A percentile compares a stretch with the other conserved stretches of the same genome.
These are phyloP conservation scores for Parasteatoda tepidariorum DNA, from an alignment of 1,140 invertebrate genomes.

Conservation along the genomic window DNA sequence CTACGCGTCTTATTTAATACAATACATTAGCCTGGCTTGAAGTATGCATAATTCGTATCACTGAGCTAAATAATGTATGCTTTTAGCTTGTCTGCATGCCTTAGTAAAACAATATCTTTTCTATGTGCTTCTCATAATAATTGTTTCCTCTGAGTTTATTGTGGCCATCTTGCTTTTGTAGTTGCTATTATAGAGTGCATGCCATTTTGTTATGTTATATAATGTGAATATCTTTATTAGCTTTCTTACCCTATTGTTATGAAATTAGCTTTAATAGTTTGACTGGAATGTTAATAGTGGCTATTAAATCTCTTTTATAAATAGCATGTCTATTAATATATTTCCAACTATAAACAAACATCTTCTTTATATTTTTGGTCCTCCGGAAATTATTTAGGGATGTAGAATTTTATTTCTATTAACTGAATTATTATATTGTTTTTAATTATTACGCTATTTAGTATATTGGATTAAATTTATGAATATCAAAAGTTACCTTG, in stretches of 20 bases:
- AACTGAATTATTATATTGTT: too few relatives aligned
- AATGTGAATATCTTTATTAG: background rate
- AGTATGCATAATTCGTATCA: conserved; percentile 53
- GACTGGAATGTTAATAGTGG: too few relatives aligned
- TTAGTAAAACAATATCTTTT: background rate
- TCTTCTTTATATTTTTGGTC: too few relatives aligned
- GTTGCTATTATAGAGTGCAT: background rate
- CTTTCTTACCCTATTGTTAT: background rate
- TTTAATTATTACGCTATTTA: too few relatives aligned
- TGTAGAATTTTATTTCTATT: too few relatives aligned
- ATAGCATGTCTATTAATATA: too few relatives aligned
- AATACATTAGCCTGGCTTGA: conserved; percentile 32
- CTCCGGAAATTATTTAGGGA: too few relatives aligned
- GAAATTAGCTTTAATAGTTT: too few relatives aligned
- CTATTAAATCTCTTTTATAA: too few relatives aligned
- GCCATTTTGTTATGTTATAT: background rate
- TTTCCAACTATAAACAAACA: too few relatives aligned
- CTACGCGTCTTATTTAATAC: conserved; percentile 1
- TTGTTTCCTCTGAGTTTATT: background rate
- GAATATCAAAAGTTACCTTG: too few relatives aligned
- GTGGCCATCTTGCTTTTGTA: background rate
- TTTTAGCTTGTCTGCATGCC: conserved; percentile 42
- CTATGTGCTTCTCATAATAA: background rate
- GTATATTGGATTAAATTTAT: too few relatives aligned
- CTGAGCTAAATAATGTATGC: conserved; percentile 56